Evolutionary conservation across 2,888 invertebrate genomes (phyloP).

Genomic region (Andrena haemorrhoa): DNA sequence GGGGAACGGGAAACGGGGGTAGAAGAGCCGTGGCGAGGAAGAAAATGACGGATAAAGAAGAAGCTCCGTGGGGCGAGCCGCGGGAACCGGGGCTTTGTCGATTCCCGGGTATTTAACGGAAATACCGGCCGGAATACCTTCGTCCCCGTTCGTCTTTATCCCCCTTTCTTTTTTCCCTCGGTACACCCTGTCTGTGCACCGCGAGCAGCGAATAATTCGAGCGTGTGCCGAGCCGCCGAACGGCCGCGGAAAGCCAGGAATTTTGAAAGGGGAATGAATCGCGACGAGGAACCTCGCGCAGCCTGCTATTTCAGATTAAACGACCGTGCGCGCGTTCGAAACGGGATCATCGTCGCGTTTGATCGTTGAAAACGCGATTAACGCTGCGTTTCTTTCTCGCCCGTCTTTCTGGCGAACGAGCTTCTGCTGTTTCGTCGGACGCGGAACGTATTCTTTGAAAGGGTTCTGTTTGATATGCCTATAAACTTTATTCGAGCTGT

Average conservation of each 20-base stretch:
- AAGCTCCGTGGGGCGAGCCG: conserved; percentile 66
- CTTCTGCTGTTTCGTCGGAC: neutral
- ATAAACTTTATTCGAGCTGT: no score
- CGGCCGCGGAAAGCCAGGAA: conserved; percentile 30
- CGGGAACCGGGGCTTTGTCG: conserved; percentile 78
- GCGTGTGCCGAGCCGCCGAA: conserved; percentile 40
- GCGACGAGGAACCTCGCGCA: neutral
- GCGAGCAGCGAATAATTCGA: conserved; percentile 38
- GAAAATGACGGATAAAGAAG: conserved; percentile 75
- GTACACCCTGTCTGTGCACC: conserved; percentile 30
- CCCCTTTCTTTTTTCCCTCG: conserved; percentile 56
- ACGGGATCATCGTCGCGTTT: neutral
- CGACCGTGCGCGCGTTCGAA: neutral
- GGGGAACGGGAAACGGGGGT: conserved; percentile 70
- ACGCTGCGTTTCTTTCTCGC: neutral
- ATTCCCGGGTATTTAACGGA: conserved; percentile 80
- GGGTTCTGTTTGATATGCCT: no score
- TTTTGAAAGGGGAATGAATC: conserved; percentile 28
- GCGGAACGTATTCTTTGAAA: neutral
- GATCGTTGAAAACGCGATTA: neutral
- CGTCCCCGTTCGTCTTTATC: conserved; percentile 67
- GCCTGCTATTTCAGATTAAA: neutral
- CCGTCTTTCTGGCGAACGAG: neutral
- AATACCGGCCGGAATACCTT: conserved; percentile 77
- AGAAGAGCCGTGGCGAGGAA: conserved; percentile 69